These are phyloP conservation scores for Saguinus imperator DNA, from an alignment of 2,113 vertebrate species.

Conservation along the genomic window DNA sequence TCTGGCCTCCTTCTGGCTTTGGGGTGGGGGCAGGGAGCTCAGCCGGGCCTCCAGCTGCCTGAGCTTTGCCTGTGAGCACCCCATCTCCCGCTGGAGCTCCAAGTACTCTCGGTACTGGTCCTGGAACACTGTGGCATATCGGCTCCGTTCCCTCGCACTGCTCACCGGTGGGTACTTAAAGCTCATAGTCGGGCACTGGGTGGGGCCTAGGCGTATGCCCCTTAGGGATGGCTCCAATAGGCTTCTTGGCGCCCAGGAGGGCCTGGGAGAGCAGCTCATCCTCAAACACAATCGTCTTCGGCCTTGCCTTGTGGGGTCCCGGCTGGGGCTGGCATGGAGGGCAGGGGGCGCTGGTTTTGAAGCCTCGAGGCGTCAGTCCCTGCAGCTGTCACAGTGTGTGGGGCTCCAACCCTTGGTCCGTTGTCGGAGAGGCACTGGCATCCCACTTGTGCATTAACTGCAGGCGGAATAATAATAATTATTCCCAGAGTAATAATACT, in stretches of 20 bases:
- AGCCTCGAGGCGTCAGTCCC: neutral
- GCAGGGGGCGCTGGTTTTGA: neutral
- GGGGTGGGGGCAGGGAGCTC: slow-evolving; percentile 72
- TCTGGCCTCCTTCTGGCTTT: slow-evolving; percentile 77
- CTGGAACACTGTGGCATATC: slow-evolving; percentile 91
- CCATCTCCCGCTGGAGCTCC: slow-evolving; percentile 87
- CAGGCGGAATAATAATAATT: too few relatives aligned
- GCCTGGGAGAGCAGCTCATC: slow-evolving; percentile 76
- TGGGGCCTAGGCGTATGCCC: slow-evolving; percentile 55
- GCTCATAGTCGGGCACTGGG: slow-evolving; percentile 88
- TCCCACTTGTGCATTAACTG: too few relatives aligned
- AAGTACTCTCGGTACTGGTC: slow-evolving; percentile 91
- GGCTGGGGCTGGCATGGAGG: neutral
- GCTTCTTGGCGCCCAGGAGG: neutral
- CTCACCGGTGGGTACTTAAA: slow-evolving; percentile 91
- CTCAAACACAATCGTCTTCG: slow-evolving; percentile 82
- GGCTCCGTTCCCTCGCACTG: slow-evolving; percentile 82
- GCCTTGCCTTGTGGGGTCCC: neutral
- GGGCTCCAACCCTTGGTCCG: too few relatives aligned
- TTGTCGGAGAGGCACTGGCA: too few relatives aligned
- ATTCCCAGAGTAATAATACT: too few relatives aligned
- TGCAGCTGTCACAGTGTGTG: neutral
- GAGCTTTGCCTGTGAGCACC: slow-evolving; percentile 77
- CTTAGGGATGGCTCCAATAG: neutral
- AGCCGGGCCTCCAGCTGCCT: slow-evolving; percentile 81